Conservation (phyloP, 1,140 invertebrate species). For the Papilio dardanus region DNA sequence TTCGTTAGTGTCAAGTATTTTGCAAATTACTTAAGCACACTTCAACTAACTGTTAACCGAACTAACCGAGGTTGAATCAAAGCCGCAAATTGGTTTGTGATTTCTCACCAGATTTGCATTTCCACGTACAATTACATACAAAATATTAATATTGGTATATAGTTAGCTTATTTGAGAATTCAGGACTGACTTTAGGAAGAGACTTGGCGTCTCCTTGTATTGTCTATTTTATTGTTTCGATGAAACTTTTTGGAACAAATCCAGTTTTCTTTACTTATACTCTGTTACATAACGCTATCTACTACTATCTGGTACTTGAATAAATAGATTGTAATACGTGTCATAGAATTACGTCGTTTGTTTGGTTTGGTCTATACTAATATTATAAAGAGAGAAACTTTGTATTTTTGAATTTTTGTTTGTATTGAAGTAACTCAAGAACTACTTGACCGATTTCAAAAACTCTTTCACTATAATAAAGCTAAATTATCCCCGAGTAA, state of each 20-base stretch:
- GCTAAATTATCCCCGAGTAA: too few relatives aligned
- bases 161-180: neutral
- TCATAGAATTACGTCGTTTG: too few relatives aligned
- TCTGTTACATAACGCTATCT: neutral
- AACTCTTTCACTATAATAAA: too few relatives aligned
- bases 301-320: neutral
- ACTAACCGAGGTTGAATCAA: slow-evolving; percentile 25
- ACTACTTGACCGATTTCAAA: too few relatives aligned
- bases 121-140: neutral
- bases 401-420: too few relatives aligned
- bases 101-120: neutral
- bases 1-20: slow-evolving; percentile 17
- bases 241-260: neutral
- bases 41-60: neutral
- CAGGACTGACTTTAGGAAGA: neutral
- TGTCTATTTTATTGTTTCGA: slow-evolving; percentile 10
- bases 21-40: slow-evolving; percentile 9
- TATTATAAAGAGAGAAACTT: too few relatives aligned
- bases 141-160: too few relatives aligned
- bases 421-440: too few relatives aligned
- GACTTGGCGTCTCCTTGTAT: neutral
- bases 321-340: too few relatives aligned
- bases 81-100: slow-evolving; percentile 17
- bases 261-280: neutral
- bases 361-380: too few relatives aligned